Evolutionary conservation across 2,888 invertebrate genomes (phyloP), one percentile per base, ranked within the genome.

Genomic region (Syrphus vitripennis): DNA sequence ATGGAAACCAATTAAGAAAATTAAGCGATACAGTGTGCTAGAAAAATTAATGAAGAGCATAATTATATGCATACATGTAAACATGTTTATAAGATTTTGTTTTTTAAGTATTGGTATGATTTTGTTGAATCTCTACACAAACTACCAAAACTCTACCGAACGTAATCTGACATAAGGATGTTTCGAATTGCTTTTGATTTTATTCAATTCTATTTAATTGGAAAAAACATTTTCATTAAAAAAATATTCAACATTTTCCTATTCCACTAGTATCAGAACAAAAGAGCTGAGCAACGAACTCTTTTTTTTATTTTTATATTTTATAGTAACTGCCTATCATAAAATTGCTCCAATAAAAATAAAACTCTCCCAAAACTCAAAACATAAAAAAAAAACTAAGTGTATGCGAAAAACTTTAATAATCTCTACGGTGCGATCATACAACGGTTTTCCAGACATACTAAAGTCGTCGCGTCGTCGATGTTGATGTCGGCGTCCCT

Each of bases 201-300:
- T n/a, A n/a, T 37, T 14, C 14, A 14, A 37, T 14, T 4, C 14
- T 1, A 37, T 14, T 3, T 4, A 37, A 14, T 3, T 14, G 0
- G 2, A 0, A 24, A 24, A 53, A n/a, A 26, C n/a, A n/a, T 7
- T 29, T n/a, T n/a, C n/a, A 0, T 26, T 16, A 3, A 14, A 24
- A 40, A 37, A 26, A 24, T 10, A 50, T 0, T 2, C 24, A 21
- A n/a, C 29, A 65, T 48, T 21, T 65, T 31, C 7, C 1, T 12
- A 31, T 29, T 16, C 1, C 12, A 37, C 34, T 16, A 14, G 3
- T 16, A 34, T n/a, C 9, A 26, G 14, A 61, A 55, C 81, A 76
- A 81, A 81, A 57, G 76, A 76, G 70, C 37, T 70, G 55, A 55
- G 14, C 21, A 48, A 5, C 69, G 29, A 81, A 76, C 80, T 48